A percentile compares a stretch with the other conserved stretches of the same genome.
These are phyloP conservation scores for Cerastoderma edule DNA, from an alignment of 2,888 invertebrate genomes.

Conservation along the genomic window DNA sequence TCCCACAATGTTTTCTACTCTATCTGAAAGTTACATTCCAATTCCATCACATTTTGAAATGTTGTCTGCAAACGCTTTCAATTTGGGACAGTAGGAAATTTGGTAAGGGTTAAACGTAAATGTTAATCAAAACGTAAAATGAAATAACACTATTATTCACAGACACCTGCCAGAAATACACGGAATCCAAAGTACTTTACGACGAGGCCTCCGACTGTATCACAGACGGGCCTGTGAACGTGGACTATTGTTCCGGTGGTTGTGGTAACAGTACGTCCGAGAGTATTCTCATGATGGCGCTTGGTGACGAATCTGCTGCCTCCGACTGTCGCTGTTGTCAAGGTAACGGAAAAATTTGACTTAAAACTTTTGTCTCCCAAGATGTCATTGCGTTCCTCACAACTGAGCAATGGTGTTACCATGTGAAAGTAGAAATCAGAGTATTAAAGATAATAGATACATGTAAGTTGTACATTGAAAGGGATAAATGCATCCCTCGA, in stretches of 20 bases:
- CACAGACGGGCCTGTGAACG: constrained; percentile 23
- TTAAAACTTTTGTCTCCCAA: not conserved
- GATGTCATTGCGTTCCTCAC: not conserved
- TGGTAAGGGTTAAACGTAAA: no score
- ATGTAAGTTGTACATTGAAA: not conserved
- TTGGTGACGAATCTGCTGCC: constrained; percentile 3
- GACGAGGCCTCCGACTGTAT: constrained; percentile 26
- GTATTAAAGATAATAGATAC: not conserved
- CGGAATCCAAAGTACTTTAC: constrained; percentile 25
- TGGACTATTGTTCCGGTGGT: constrained; percentile 38
- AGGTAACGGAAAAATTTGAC: not conserved
- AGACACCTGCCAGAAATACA: constrained; percentile 41
- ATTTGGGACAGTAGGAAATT: no score
- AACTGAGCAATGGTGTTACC: no score
- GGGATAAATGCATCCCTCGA: not conserved
- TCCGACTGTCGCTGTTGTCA: constrained; percentile 38
- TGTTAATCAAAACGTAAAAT: no score
- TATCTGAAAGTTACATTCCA: no score
- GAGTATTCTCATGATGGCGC: constrained; percentile 28
- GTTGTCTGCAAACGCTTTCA: no score
- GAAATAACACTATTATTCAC: not conserved
- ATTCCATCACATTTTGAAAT: no score
- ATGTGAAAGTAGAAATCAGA: not conserved
- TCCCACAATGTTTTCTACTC: no score
- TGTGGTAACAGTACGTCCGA: constrained; percentile 42